Conservation (phyloP, 1,140 invertebrate species). For the Tetraneura akinire region DNA sequence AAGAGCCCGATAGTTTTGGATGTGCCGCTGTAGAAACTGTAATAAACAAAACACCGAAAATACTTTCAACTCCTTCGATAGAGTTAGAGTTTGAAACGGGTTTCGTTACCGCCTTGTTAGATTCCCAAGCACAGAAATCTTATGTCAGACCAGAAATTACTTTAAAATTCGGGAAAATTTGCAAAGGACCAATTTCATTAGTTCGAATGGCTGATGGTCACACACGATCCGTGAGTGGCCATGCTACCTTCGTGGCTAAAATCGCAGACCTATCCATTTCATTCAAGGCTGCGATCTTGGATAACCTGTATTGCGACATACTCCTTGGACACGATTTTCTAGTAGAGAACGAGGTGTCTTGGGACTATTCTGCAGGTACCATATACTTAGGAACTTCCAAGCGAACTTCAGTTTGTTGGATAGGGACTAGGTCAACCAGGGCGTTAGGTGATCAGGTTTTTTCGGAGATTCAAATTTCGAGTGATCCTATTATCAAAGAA, state of each 20-base stretch:
- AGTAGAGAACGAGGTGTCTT: background rate
- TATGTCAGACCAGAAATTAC: constrained; percentile 6
- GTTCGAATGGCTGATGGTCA: constrained; percentile 12
- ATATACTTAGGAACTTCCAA: background rate
- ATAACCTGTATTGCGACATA: background rate
- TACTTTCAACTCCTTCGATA: background rate
- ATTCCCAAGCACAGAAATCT: background rate
- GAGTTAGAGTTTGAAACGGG: background rate
- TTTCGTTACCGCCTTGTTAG: constrained; percentile 2
- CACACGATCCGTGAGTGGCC: background rate
- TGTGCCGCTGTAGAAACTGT: background rate
- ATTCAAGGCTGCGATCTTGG: background rate
- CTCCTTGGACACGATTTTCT: background rate
- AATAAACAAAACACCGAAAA: background rate
- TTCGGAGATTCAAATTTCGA: background rate
- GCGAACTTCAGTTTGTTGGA: constrained; percentile 12
- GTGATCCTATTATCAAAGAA: background rate
- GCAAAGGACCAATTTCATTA: background rate
- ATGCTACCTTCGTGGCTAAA: background rate
- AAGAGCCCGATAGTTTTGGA: background rate
- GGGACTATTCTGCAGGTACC: background rate
- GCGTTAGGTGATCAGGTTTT: background rate
- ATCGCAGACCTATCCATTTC: background rate
- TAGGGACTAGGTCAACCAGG: no score
- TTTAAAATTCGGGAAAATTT: background rate